phyloP scores from a whole-genome alignment of 1,140 invertebrate species.

The Orussus abietinus region DNA sequence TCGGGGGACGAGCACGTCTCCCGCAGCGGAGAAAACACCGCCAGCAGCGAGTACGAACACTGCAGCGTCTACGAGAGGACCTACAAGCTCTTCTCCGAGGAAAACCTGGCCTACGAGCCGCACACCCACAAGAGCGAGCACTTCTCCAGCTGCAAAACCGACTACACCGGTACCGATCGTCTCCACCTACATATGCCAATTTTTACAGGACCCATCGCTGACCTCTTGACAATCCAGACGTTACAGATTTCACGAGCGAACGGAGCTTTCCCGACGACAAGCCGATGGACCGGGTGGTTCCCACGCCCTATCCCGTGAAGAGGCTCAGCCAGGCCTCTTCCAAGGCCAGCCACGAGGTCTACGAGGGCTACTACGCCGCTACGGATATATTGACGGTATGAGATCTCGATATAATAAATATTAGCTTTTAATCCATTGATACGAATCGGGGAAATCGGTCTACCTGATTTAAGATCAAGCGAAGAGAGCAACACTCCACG shows the following conservation, averaged over 20 bases:
- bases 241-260: constrained; percentile 36
- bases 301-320: constrained; percentile 34
- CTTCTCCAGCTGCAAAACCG: constrained; percentile 31
- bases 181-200: constrained; percentile 1
- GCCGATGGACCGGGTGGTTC: constrained; percentile 23
- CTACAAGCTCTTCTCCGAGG: constrained; percentile 42
- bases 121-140: constrained; percentile 23
- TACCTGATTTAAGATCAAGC: constrained; percentile 55
- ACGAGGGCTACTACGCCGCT: constrained; percentile 68
- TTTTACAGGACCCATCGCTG: too few relatives aligned
- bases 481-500: constrained; percentile 58
- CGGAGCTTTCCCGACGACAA: constrained; percentile 32
- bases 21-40: constrained; percentile 26
- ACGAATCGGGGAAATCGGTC: not conserved
- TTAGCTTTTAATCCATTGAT: constrained; percentile 7
- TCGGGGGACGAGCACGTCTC: constrained; percentile 20
- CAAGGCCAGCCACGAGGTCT: constrained; percentile 49
- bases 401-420: constrained; percentile 17
- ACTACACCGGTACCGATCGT: constrained; percentile 27
- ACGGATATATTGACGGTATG: constrained; percentile 68
- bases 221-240: too few relatives aligned
- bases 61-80: constrained; percentile 42
- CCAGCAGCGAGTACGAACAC: constrained; percentile 31
- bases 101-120: constrained; percentile 29
- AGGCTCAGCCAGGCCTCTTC: constrained; percentile 27